These are phyloP conservation scores for Pedicia rivosa DNA, from an alignment of 2,888 invertebrate species.

Conservation along the genomic window DNA sequence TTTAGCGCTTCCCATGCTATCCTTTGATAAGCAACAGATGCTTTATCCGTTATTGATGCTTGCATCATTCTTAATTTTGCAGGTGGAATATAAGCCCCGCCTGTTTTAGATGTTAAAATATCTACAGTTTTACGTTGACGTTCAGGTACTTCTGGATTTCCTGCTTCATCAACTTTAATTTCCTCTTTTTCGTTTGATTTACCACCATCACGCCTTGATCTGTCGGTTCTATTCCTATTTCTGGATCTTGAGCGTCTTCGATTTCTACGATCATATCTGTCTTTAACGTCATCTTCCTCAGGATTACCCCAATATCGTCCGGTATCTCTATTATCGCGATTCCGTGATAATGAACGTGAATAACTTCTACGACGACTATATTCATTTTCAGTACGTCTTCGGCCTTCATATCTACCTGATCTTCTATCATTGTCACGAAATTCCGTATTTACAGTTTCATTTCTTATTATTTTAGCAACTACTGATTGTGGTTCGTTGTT, in stretches of 20 bases:
- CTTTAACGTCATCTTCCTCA: too few species aligned
- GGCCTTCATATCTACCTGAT: neutral
- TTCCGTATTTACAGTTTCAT: too few species aligned
- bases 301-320: too few species aligned
- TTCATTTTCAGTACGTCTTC: neutral
- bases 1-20: slow-evolving; percentile 98
- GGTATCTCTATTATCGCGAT: neutral
- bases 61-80: slow-evolving; percentile 92
- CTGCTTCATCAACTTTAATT: neutral
- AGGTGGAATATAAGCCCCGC: slow-evolving; percentile 96
- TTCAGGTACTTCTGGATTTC: slow-evolving; percentile 18
- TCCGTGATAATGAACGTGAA: neutral
- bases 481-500: too few species aligned
- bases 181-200: neutral
- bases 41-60: slow-evolving; percentile 87
- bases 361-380: neutral
- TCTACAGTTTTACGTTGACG: slow-evolving; percentile 35
- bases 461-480: too few species aligned
- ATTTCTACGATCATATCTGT: neutral
- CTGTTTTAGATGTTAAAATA: slow-evolving; percentile 66
- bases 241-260: neutral
- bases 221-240: neutral
- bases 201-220: slow-evolving; percentile 1
- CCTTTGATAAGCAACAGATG: slow-evolving; percentile 86
- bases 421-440: neutral